Base-by-base conservation (phyloP, 1,140 invertebrate genomes). In the Cepaea nemoralis region DNA sequence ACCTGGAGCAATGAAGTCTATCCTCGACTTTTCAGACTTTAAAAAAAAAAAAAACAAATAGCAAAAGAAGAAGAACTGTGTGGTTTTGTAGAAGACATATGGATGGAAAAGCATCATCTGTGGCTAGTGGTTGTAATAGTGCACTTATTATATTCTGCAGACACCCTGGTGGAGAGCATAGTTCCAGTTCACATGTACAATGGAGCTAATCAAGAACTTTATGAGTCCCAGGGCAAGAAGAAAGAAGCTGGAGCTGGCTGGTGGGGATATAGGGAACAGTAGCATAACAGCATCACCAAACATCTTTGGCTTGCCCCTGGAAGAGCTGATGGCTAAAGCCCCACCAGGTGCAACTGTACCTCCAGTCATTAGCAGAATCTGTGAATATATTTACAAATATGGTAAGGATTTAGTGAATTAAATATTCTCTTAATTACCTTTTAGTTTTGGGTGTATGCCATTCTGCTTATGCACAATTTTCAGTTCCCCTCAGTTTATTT, bases 241-340 rank as follows among this genome's bases (percentile, higher is more conserved):
- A 74, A 88, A 88, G 82, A 80, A 85, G 6, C 70, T 83, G 14
- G 77, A 82, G 48, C 39, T 67, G 31, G 77, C 59, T 63, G 77
- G 37, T 19, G 77, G 59, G n/a, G 77, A 69, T 45, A 55, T 27
- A 27, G 59, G 77, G n/a, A 27, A 14, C 59, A 27, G 48, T 35
- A 48, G 22, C 24, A 27, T 39, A 40, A 3, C 40, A 45, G 3
- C 63, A n/a, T 50, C 59, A 6, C 82, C 82, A 31, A 88, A 85
- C 73, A 89, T 85, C 35, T 91, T 91, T 86, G 89, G 90, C 27
- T 86, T 90, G 35, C 85, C 90, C n/a, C 85, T 91, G 31, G 86
- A 87, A n/a, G 89, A 91, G 24, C 85, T 91, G 1, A 70, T 91
- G 14, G 66, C 66, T 0, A 82, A 84, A 74, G 83, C 85, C 31